Evolutionary conservation across 2,113 vertebrate genomes (phyloP), one percentile per base, ranked within the genome.

Genomic region (Lamprologus ornatipinnis): DNA sequence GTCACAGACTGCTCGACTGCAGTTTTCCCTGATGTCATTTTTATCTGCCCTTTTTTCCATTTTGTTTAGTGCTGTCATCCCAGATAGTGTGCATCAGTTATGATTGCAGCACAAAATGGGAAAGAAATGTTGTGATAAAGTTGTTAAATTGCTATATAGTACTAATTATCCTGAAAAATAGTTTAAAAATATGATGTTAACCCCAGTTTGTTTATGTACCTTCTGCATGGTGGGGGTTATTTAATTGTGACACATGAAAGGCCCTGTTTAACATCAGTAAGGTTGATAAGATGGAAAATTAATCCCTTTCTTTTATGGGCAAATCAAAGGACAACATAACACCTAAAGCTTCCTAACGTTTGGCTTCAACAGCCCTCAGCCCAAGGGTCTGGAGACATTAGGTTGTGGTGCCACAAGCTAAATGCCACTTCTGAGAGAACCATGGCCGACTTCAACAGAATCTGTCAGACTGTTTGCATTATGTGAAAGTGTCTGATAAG

Each of bases 181-280:
- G 7, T 42, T 70, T 70, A 40, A 4, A 70, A 42, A 70, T 15
- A 1, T 42, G 19, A 68, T 40, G n/a, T 6, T 40, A 68, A 68
- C 35, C n/a, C 11, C 63, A 21, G 63, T 26, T 23, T 42, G 35
- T 45, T 73, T 42, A 73, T 45, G 5, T 17, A 26, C 13, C 0
- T 45, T 0, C 0, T 70, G 2, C 12, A 42, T 70, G 5, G 37
- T 70, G 0, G 65, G 65, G 13, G 0, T 70, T 15, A 45, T 73
- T 42, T 45, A 26, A 73, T 15, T 73, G 65, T 45, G 8, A 73
- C 68, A 73, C 68, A 45, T 26, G 8, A 73, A 73, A 73, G 13
- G 2, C 0, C 13, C 0, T 17, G 21, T 26, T 45, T 45, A 1
- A 45, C 40, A 73, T 26, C 0, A 26, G 40, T 73, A 15, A 45